Base-by-base conservation (phyloP, 2,113 vertebrate species). In the Strix uralensis region DNA sequence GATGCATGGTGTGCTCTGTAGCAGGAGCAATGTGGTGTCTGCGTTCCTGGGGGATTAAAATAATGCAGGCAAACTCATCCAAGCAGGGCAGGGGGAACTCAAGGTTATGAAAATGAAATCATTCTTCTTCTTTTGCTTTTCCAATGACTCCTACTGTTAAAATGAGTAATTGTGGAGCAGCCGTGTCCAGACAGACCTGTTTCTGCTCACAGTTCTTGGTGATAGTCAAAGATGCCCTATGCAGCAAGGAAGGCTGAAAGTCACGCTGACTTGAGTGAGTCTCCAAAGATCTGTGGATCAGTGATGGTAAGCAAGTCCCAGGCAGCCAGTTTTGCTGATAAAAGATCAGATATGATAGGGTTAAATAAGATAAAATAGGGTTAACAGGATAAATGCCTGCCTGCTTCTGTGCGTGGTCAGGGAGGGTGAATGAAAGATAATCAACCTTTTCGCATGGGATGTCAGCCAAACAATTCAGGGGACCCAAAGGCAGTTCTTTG, bases 21-120 rank as follows among this genome's bases (percentile, higher is more conserved):
- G 89, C 75, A 65, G 74, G 42, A 91, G 92, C 80, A 36, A 4
- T 2, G 5, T 27, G 62, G 40, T 74, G 44, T 38, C 86, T 32
- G 30, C 3, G 0, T 44, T 83, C 82, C 91, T 34, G 59, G 66
- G 91, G 85, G 46, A 67, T 82, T 82, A 40, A 80, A 96, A 71
- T 21, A 38, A 82, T 12, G 34, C 12, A 74, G 78, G 54, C 65
- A 51, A 3, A 27, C 70, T 61, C 32, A 2, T 61, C 86, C 87
- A 81, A 21, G 92, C 95, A 95, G 93, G 82, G 70, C 95, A 96
- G 61, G 86, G 91, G 63, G 55, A 96, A 12, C 91, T 94, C 97
- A 96, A 94, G 91, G 94, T 97, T 97, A 94, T 72, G 69, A 95
- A 97, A 95, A 95, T 88, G 65, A 97, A 96, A 97, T 97, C 62